phyloP scores from a whole-genome alignment of 2,113 vertebrate genomes.

The Hippocampus barbouri region DNA sequence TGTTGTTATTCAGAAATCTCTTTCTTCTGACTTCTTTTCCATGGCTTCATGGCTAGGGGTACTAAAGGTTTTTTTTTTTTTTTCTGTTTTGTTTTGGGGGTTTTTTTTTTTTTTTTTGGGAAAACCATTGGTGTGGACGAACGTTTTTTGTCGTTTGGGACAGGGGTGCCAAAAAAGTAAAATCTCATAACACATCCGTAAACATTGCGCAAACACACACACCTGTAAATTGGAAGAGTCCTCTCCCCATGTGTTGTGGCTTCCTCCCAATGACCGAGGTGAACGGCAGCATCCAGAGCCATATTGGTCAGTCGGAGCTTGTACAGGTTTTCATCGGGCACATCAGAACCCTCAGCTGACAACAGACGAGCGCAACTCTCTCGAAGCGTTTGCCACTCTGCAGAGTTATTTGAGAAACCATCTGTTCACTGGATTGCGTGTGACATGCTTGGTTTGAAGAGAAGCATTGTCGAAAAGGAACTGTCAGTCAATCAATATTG shows the following conservation, averaged over 20 bases:
- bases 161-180: background rate
- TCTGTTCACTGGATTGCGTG: background rate
- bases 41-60: too few species aligned
- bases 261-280: constrained; percentile 77
- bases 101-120: background rate
- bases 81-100: too few species aligned
- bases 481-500: background rate
- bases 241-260: constrained; percentile 76
- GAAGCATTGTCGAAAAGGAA: background rate
- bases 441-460: background rate
- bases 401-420: constrained; percentile 30
- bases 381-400: constrained; percentile 80
- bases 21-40: background rate
- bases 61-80: too few species aligned
- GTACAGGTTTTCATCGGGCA: constrained; percentile 87
- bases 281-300: constrained; percentile 83
- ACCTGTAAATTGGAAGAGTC: constrained; percentile 85
- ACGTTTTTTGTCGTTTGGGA: background rate
- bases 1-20: background rate
- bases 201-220: constrained; percentile 32
- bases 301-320: constrained; percentile 83
- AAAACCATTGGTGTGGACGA: background rate
- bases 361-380: constrained; percentile 70
- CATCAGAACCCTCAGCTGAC: constrained; percentile 29
- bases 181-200: background rate